phyloP scores from a whole-genome alignment of 2,888 invertebrate genomes.

The Andrena trimmerana region DNA sequence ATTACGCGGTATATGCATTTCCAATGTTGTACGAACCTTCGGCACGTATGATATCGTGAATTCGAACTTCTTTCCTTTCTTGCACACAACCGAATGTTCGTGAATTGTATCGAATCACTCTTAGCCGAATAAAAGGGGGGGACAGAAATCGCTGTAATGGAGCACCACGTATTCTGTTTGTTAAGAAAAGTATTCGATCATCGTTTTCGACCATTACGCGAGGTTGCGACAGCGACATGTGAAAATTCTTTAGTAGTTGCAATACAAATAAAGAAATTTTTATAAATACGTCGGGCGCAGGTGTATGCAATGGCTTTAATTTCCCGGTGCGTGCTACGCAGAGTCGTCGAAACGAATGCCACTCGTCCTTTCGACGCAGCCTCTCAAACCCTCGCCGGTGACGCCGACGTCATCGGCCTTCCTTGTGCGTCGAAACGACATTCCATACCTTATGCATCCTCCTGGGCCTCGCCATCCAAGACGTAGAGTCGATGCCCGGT shows the following conservation, averaged over 20 bases:
- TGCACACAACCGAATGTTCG: constrained; percentile 48
- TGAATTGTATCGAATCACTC: constrained; percentile 50
- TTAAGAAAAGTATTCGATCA: constrained; percentile 55
- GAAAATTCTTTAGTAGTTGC: constrained; percentile 68
- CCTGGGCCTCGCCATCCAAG: too few species aligned
- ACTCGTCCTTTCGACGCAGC: too few species aligned
- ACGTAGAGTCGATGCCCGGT: too few species aligned
- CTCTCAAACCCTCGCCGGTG: too few species aligned
- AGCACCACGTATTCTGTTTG: constrained; percentile 41
- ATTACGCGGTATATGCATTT: constrained; percentile 37
- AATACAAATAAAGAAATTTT: constrained; percentile 72
- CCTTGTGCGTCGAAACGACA: neutral
- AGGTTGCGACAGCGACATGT: constrained; percentile 58
- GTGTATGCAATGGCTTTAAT: neutral
- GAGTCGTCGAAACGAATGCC: too few species aligned
- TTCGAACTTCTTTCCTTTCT: constrained; percentile 29
- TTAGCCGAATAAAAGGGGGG: constrained; percentile 34
- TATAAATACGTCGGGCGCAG: constrained; percentile 58
- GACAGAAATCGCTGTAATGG: constrained; percentile 20
- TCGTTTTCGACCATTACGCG: constrained; percentile 60
- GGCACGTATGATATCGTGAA: constrained; percentile 42
- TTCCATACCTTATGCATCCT: neutral
- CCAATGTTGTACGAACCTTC: constrained; percentile 32
- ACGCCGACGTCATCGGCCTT: too few species aligned
- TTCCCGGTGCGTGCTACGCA: too few species aligned